Evolutionary conservation across 2,113 vertebrate genomes (phyloP).

Genomic region (Craseonycteris thonglongyai): DNA sequence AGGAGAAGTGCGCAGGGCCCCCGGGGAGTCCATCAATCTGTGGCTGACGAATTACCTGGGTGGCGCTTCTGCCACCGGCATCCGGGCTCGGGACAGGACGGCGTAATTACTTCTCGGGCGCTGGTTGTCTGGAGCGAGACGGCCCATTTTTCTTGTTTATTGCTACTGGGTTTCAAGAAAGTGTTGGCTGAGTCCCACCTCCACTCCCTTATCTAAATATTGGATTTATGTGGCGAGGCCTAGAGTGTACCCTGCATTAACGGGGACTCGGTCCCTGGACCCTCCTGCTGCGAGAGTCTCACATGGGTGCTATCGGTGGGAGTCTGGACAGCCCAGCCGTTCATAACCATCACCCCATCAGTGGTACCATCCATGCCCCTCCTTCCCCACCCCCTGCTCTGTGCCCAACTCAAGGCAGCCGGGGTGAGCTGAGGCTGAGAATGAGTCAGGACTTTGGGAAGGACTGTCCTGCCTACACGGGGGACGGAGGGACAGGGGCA

Average conservation of each 20-base stretch:
- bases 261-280: not conserved
- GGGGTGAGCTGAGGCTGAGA: not conserved
- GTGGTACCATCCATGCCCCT: not conserved
- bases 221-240: constrained; percentile 23
- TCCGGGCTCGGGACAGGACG: not conserved
- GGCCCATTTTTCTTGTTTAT: constrained; percentile 51
- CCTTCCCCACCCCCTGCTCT: not conserved
- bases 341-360: not conserved
- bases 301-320: not conserved
- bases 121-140: not conserved
- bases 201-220: constrained; percentile 25
- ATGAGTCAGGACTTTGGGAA: not conserved
- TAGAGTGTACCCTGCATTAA: not conserved
- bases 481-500: not conserved
- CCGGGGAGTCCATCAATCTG: not conserved
- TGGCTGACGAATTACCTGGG: constrained; percentile 39
- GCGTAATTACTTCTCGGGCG: not conserved
- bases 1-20: not conserved
- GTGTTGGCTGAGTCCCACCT: not conserved
- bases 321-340: not conserved
- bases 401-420: not conserved
- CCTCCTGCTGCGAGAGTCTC: fast-evolving
- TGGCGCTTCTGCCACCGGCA: not conserved
- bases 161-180: constrained; percentile 17
- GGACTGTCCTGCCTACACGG: not conserved